Base-by-base conservation (phyloP, 2,888 invertebrate genomes). In the Argyresthia albistria region DNA sequence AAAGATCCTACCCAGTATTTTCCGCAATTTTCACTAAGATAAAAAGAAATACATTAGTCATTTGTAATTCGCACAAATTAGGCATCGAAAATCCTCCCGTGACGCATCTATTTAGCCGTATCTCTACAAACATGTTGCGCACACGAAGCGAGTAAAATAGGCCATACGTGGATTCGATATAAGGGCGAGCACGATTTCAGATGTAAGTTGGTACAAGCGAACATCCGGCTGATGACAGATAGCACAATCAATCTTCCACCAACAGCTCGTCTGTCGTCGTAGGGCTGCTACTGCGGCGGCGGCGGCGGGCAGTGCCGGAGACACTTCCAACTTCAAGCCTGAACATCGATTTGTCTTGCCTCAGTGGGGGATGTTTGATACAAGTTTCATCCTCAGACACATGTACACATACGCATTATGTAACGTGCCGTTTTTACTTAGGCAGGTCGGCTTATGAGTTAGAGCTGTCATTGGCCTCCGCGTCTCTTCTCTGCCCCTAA, bases 341-440 rank as follows among this genome's bases (percentile, higher is more conserved):
- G 12, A 49, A 37, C 49, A 58, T 56, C 63, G 60, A 68, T 66
- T 65, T 64, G 64, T 68, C 66, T 66, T 64, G 60, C 63, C n/a
- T 12, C 42, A 35, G 50, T 50, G 43, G 50, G 50, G 50, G 43
- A 50, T 12, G 25, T 43, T 48, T 37, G 35, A n/a, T 35, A 47
- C 8, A 47, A 47, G 36, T 47, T 12, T 25, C 35, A 47, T 9
- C 12, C 35, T 6, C 15, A 45, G 45, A 45, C 47, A 47, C 47
- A 25, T 47, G 47, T 47, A n/a, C 35, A 25, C 35, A 11, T 9
- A 25, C 25, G 14, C 47, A 8, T 48, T 48, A 48, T 37, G 37
- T 48, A 48, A 35, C 12, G 47, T 48, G 11, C 4, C 8, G 35
- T 25, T 16, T 25, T 25, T n/a, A 12, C n/a, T 11, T 4, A 46